A percentile compares a stretch with the other conserved stretches of the same genome.
Conservation (phyloP, 1,140 invertebrate species). For the Sycobia sp. region DNA sequence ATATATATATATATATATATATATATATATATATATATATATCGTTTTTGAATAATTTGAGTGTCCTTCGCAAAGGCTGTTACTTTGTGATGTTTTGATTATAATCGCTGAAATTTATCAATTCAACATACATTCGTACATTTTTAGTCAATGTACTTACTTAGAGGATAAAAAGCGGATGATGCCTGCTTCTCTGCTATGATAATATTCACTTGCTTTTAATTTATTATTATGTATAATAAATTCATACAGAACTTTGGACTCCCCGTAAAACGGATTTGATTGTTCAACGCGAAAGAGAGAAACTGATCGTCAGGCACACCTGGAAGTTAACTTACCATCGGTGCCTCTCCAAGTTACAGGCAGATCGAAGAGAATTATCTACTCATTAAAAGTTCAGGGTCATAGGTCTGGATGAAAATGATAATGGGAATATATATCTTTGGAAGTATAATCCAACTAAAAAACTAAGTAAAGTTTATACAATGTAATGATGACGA, state of each 20-base stretch:
- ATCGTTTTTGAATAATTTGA: slow-evolving; percentile 21
- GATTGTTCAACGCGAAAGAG: slow-evolving; percentile 23
- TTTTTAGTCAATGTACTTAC: not conserved
- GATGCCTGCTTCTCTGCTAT: not conserved
- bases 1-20: no score
- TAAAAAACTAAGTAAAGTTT: slow-evolving; percentile 40
- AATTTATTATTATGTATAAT: slow-evolving; percentile 5
- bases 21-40: no score
- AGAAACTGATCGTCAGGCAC: slow-evolving; percentile 11
- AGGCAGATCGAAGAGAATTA: slow-evolving; percentile 30
- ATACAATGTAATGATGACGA: slow-evolving; percentile 22
- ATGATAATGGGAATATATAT: no score
- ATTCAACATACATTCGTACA: slow-evolving; percentile 14
- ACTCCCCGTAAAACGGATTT: slow-evolving; percentile 22
- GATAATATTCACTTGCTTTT: not conserved
- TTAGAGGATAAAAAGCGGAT: slow-evolving; percentile 28
- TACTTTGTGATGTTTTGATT: slow-evolving; percentile 10
- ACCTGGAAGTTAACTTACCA: slow-evolving; percentile 1
- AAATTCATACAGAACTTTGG: slow-evolving; percentile 20
- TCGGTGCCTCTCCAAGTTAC: slow-evolving; percentile 18
- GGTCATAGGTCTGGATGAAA: slow-evolving; percentile 19
- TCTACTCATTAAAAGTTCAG: not conserved
- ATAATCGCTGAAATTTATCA: slow-evolving; percentile 11
- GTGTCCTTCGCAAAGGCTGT: slow-evolving; percentile 32
- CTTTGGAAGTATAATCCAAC: slow-evolving; percentile 36